Evolutionary conservation across 2,797 vertebrate genomes (phyloP).

Genomic region (Aratinga solstitialis): DNA sequence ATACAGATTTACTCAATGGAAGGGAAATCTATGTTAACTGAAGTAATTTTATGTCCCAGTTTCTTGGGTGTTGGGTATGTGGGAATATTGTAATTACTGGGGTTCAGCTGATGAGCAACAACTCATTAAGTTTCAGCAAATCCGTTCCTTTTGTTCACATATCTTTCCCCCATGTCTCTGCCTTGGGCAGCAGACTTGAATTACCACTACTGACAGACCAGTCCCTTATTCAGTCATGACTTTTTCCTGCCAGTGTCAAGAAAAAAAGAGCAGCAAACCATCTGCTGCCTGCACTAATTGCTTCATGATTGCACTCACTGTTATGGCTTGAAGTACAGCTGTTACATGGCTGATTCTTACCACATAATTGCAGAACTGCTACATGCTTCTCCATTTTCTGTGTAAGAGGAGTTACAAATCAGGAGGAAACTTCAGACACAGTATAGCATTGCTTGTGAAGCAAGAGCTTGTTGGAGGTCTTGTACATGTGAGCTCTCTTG

Average conservation of each 20-base stretch:
- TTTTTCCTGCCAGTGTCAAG: slow-evolving; percentile 40
- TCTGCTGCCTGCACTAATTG: slow-evolving; percentile 56
- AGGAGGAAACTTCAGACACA: background rate
- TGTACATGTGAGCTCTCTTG: background rate
- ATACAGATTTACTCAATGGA: background rate
- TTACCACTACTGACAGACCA: slow-evolving; percentile 19
- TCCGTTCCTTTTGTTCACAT: background rate
- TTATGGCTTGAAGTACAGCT: slow-evolving; percentile 14
- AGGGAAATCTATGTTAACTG: slow-evolving; percentile 3
- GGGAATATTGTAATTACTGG: slow-evolving; percentile 28
- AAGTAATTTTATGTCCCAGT: background rate
- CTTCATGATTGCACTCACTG: slow-evolving; percentile 54
- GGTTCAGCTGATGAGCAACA: background rate
- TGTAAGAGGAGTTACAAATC: background rate
- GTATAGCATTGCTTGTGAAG: background rate
- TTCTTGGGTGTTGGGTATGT: background rate
- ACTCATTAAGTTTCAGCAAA: slow-evolving; percentile 5
- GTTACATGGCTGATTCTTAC: slow-evolving; percentile 13
- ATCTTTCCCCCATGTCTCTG: background rate
- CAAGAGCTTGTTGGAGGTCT: background rate
- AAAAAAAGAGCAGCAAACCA: slow-evolving; percentile 25
- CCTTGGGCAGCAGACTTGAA: slow-evolving; percentile 31
- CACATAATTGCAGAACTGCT: background rate
- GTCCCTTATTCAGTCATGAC: slow-evolving; percentile 10
- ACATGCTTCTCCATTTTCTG: background rate